Percentiles rank a stretch among this genome's conserved stretches.
phyloP scores from a whole-genome alignment of 2,797 vertebrate species.

The Micromesistius poutassou region DNA sequence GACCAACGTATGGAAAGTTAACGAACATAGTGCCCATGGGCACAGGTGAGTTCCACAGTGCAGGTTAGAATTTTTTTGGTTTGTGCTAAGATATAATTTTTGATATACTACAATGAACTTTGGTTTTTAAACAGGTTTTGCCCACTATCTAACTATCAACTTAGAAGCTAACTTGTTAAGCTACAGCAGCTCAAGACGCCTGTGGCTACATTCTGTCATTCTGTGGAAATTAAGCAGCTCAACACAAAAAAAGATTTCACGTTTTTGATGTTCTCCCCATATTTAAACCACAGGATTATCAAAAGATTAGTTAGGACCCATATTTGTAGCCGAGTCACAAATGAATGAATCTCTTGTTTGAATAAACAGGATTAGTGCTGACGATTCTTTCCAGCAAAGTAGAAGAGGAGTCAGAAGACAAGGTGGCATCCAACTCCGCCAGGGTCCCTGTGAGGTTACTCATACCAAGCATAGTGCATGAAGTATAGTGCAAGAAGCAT shows the following conservation, averaged over 20 bases:
- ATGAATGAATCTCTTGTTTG: background rate
- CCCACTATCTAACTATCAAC: background rate
- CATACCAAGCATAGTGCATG: background rate
- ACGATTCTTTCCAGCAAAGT: too few species aligned
- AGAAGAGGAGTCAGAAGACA: too few species aligned
- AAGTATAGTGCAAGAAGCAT: background rate
- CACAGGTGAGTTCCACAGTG: background rate
- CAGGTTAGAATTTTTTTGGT: background rate
- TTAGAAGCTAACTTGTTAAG: background rate
- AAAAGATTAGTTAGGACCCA: background rate
- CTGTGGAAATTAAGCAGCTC: background rate
- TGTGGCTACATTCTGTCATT: background rate
- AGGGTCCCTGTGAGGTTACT: background rate
- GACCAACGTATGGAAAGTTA: background rate
- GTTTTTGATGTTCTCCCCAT: background rate
- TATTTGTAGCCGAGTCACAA: background rate
- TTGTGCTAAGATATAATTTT: background rate
- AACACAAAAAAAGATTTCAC: background rate
- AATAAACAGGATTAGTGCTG: background rate
- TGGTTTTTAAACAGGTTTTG: background rate
- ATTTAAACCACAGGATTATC: background rate
- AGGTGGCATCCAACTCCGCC: background rate
- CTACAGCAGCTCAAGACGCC: background rate
- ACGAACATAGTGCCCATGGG: background rate
- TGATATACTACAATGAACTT: background rate